Percentiles rank a stretch among this genome's conserved stretches.
Evolutionary conservation across 2,113 vertebrate genomes (phyloP).

Genomic region (Polypterus bichir): DNA sequence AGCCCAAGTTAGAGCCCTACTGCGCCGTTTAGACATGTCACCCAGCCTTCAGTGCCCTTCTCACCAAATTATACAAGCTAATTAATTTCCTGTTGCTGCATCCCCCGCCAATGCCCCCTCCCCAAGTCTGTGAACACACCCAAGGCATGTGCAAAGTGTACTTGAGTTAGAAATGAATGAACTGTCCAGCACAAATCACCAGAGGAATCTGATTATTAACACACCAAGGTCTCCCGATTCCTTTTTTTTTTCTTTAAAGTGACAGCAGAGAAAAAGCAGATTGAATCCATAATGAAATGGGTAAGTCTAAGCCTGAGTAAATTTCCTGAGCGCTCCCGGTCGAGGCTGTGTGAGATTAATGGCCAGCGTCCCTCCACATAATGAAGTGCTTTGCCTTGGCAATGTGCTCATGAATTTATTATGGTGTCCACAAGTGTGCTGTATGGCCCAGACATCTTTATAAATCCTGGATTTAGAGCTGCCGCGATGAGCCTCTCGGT

Average conservation of each 20-base stretch:
- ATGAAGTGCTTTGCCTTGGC: conserved; percentile 91
- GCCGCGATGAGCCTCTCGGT: conserved; percentile 58
- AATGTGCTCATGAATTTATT: conserved; percentile 91
- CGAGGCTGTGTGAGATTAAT: conserved; percentile 78
- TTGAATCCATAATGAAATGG: conserved; percentile 92
- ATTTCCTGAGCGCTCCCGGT: conserved; percentile 63
- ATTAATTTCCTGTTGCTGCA: no score
- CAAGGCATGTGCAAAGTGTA: no score
- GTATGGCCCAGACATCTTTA: conserved; percentile 80
- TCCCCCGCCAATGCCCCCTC: no score
- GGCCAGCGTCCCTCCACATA: conserved; percentile 77
- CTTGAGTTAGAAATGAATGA: no score
- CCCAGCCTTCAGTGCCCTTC: no score
- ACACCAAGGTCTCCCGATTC: no score
- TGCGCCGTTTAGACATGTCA: no score
- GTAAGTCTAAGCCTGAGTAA: conserved; percentile 85
- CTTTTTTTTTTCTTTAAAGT: neutral
- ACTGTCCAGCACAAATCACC: no score
- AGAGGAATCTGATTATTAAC: no score
- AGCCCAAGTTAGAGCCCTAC: no score
- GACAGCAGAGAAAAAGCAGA: conserved; percentile 53
- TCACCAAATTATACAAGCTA: no score
- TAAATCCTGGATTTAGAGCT: conserved; percentile 77
- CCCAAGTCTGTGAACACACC: no score
- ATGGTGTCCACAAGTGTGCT: conserved; percentile 86